phyloP scores from a whole-genome alignment of 2,888 invertebrate genomes.

The Andrena chrysosceles region DNA sequence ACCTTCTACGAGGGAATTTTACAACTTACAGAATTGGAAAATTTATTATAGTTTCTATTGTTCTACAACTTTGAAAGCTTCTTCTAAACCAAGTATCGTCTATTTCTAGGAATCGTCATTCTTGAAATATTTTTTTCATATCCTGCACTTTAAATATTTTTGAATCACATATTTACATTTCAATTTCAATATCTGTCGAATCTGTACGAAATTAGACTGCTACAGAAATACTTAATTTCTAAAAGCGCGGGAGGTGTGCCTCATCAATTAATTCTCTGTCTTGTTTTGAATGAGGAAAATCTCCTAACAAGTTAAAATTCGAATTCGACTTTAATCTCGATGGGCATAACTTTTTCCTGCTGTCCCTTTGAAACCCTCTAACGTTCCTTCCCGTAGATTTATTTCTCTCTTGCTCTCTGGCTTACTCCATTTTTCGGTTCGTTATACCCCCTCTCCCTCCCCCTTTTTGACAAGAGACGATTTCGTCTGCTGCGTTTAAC shows the following conservation, averaged over 20 bases:
- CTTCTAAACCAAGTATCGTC: too few species aligned
- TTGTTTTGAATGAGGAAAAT: not conserved
- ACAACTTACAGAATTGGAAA: not conserved
- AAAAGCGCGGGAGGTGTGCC: too few species aligned
- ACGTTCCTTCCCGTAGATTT: conserved; percentile 42
- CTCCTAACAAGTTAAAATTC: not conserved
- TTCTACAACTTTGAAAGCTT: not conserved
- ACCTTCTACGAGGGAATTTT: conserved; percentile 27
- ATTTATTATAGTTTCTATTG: not conserved
- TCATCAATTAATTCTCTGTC: not conserved
- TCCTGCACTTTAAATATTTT: too few species aligned
- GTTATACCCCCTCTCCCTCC: conserved; percentile 18
- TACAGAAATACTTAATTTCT: too few species aligned
- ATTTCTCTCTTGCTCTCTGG: conserved; percentile 25
- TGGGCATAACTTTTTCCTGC: conserved; percentile 55
- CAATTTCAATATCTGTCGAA: too few species aligned
- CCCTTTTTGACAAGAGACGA: conserved; percentile 67
- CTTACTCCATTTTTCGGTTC: conserved; percentile 30
- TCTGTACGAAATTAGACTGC: too few species aligned
- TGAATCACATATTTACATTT: too few species aligned
- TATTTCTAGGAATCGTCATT: too few species aligned
- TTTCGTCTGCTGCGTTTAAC: conserved; percentile 81
- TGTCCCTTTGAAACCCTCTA: conserved; percentile 42
- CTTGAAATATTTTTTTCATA: not conserved
- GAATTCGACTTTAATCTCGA: conserved; percentile 56